Percentiles rank a stretch among this genome's conserved stretches.
These are phyloP conservation scores for Steinernema carpocapsae DNA, from an alignment of 2,888 invertebrate genomes.

Conservation along the genomic window DNA sequence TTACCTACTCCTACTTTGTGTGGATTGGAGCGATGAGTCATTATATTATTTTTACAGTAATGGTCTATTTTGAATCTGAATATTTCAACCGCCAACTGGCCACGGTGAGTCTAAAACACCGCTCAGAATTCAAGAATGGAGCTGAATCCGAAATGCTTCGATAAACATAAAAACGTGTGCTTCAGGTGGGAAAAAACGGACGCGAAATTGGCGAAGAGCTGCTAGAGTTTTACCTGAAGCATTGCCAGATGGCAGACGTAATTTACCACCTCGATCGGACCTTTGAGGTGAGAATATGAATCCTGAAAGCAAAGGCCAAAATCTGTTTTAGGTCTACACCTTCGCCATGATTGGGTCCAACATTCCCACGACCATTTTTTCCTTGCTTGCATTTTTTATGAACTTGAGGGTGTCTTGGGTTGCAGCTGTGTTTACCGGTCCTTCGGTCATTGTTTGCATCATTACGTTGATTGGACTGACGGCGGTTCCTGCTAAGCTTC, in stretches of 20 bases:
- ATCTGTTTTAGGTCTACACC: conserved; percentile 39
- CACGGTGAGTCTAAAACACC: neutral
- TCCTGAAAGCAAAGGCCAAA: neutral
- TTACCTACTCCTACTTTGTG: conserved; percentile 11
- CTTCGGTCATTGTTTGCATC: conserved; percentile 41
- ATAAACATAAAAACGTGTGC: conserved; percentile 4
- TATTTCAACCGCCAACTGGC: conserved; percentile 14
- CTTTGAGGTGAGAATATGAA: conserved; percentile 37
- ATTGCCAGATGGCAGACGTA: conserved; percentile 39
- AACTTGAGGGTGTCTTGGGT: conserved; percentile 29
- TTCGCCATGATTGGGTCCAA: conserved; percentile 41
- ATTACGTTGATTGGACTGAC: conserved; percentile 40
- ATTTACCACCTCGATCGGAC: conserved; percentile 39
- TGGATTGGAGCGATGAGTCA: neutral
- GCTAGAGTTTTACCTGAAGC: conserved; percentile 41
- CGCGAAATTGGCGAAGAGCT: conserved; percentile 39
- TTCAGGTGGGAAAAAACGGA: conserved; percentile 36
- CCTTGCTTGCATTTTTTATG: conserved; percentile 39
- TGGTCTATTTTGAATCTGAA: conserved; percentile 20
- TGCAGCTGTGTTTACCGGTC: conserved; percentile 32
- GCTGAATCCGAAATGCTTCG: neutral
- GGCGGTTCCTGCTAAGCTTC: conserved; percentile 39
- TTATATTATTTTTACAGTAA: neutral
- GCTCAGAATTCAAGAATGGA: neutral
- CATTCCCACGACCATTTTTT: conserved; percentile 43